Evolutionary conservation across 2,888 invertebrate species (phyloP).

Genomic region (Gnatocerus cornutus): DNA sequence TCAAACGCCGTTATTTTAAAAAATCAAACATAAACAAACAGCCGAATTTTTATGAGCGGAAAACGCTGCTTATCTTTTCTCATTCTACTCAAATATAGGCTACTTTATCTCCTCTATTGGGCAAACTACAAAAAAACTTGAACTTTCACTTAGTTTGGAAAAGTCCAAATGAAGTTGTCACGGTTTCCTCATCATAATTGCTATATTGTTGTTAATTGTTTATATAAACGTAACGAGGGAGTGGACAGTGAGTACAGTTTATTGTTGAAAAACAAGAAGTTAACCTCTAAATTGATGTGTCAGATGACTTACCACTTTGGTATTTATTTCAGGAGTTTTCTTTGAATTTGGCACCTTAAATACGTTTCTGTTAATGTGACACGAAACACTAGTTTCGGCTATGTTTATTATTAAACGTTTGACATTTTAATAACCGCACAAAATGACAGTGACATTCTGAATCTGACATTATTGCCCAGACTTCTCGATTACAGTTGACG

Average conservation of each 20-base stretch:
- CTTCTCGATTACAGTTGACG: conserved; percentile 17
- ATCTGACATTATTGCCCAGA: conserved; percentile 26
- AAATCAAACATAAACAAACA: conserved; percentile 30
- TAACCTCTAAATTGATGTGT: conserved; percentile 32
- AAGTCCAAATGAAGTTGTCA: conserved; percentile 18
- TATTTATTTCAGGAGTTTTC: conserved; percentile 16
- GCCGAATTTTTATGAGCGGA: conserved; percentile 8
- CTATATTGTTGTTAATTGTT: conserved; percentile 19
- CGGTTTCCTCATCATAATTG: neutral
- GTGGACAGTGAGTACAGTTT: conserved; percentile 15
- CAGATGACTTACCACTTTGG: conserved; percentile 33
- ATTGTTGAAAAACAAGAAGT: conserved; percentile 18
- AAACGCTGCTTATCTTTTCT: conserved; percentile 22
- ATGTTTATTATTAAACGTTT: conserved; percentile 41
- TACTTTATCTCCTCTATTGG: conserved; percentile 5
- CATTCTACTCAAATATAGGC: conserved; percentile 12
- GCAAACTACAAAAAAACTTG: conserved; percentile 12
- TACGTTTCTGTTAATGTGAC: conserved; percentile 11
- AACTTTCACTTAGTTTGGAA: conserved; percentile 20
- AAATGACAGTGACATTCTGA: conserved; percentile 40
- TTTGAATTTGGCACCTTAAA: conserved; percentile 25
- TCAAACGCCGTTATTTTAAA: conserved; percentile 19
- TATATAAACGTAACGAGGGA: conserved; percentile 19
- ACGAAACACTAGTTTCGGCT: conserved; percentile 20
- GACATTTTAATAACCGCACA: conserved; percentile 43